phyloP scores from a whole-genome alignment of 2,113 vertebrate genomes.

The Muntiacus muntjak region DNA sequence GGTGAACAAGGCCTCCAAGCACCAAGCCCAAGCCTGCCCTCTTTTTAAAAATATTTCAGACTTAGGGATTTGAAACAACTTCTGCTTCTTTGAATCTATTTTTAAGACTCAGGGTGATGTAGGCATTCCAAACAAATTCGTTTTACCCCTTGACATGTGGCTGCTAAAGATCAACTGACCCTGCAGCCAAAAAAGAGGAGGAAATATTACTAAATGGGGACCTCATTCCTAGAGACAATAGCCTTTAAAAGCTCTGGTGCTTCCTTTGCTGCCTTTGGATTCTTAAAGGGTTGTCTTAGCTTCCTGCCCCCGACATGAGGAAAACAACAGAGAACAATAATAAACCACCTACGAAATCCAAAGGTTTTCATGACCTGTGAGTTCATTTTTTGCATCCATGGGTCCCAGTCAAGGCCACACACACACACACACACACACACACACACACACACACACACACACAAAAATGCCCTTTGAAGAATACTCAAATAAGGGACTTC shows the following conservation, averaged over 20 bases:
- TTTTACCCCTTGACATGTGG: background rate
- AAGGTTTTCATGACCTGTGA: background rate
- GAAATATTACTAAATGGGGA: background rate
- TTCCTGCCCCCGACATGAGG: background rate
- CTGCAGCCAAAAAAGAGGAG: background rate
- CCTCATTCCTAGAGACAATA: background rate
- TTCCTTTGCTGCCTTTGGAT: background rate
- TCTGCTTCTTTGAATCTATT: background rate
- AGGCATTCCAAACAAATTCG: background rate
- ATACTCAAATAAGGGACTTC: background rate
- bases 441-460: background rate
- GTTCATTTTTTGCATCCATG: background rate
- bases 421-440: background rate
- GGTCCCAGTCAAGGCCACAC: background rate
- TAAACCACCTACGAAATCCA: background rate
- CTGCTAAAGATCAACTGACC: background rate
- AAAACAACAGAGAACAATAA: background rate
- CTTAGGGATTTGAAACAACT: background rate
- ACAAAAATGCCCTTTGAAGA: background rate
- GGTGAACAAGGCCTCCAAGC: background rate
- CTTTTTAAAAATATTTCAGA: background rate
- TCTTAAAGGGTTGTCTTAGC: background rate
- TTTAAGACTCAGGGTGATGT: constrained; percentile 4
- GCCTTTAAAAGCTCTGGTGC: background rate
- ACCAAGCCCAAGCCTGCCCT: background rate